Percentiles rank a stretch among this genome's conserved stretches.
Conservation (phyloP, 30 jellyfish, hydroid and myxozoan genomes). For the Rhopilema esculentum region DNA sequence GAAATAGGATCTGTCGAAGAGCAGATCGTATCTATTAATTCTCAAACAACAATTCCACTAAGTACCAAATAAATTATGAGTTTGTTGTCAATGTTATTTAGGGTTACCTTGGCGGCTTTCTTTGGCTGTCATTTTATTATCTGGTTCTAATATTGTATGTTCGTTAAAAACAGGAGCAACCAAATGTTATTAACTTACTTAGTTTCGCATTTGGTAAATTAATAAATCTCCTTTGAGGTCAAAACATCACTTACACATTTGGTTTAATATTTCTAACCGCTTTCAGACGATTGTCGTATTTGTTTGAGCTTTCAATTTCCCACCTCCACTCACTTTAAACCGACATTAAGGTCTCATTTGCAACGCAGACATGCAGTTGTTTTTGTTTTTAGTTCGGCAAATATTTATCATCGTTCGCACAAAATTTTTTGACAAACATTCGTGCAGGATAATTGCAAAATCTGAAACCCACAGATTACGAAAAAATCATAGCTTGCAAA, state of each 20-base stretch:
- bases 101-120: neutral
- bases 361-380: neutral
- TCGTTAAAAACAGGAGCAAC: neutral
- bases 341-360: neutral
- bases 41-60: neutral
- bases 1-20: neutral
- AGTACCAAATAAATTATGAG: neutral
- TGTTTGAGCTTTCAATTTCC: neutral
- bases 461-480: neutral
- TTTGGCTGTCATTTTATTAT: neutral
- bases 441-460: neutral
- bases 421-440: neutral
- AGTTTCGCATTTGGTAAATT: neutral
- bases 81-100: neutral
- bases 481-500: neutral
- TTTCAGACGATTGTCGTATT: neutral
- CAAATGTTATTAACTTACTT: neutral
- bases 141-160: neutral
- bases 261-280: neutral
- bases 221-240: neutral
- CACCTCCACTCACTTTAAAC: neutral
- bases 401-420: neutral
- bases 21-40: neutral
- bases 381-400: neutral
- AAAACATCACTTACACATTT: neutral